Percentiles rank a stretch among this genome's conserved stretches.
Conservation (phyloP, 2,888 invertebrate species). For the Choreutis nemorana region DNA sequence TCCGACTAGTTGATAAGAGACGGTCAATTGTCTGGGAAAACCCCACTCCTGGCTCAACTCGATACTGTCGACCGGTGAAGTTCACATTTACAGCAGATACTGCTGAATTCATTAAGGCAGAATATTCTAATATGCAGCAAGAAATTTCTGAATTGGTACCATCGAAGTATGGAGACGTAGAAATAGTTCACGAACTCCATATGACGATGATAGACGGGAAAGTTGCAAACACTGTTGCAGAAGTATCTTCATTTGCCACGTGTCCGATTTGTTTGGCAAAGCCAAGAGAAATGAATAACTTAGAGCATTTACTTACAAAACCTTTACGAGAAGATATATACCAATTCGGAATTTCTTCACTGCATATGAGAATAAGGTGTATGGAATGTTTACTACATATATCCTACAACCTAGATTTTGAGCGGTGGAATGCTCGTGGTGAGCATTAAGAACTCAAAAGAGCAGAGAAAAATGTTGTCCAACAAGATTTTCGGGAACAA, state of each 20-base stretch:
- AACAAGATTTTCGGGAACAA: neutral
- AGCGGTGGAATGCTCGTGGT: constrained; percentile 4
- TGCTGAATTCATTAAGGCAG: no score
- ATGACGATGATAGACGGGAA: constrained; percentile 3
- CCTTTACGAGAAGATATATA: constrained; percentile 9
- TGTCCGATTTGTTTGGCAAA: constrained; percentile 11
- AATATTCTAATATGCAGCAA: no score
- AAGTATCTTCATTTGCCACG: constrained; percentile 6
- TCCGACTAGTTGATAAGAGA: no score
- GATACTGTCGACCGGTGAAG: no score
- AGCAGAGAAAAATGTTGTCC: neutral
- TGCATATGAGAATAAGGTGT: constrained; percentile 10
- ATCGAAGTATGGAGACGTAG: neutral
- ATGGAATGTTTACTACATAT: constrained; percentile 7
- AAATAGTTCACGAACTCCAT: neutral
- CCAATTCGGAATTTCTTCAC: constrained; percentile 13
- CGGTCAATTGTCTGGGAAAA: no score
- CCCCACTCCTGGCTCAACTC: no score
- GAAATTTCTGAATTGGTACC: no score
- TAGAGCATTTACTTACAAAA: constrained; percentile 7
- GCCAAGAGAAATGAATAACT: constrained; percentile 13
- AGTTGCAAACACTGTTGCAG: neutral
- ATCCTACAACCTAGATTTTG: neutral
- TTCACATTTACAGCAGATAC: no score
- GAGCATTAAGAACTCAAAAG: constrained; percentile 3